Base-by-base conservation (phyloP, 2,797 vertebrate species). In the Urophycis tenuis region DNA sequence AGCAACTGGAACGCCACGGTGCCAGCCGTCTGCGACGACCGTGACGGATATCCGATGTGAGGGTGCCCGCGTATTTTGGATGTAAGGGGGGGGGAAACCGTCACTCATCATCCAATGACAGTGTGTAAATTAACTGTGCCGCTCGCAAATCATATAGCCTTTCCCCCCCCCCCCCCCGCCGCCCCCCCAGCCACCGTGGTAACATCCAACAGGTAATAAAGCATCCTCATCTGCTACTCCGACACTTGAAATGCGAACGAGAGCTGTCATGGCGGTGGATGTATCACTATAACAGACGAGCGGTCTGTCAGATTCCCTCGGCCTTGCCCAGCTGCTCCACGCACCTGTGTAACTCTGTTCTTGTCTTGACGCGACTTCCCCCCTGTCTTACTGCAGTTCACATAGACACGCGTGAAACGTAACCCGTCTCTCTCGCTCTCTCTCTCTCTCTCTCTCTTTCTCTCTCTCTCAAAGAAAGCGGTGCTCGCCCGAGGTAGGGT, bases 81-180 rank as follows among this genome's bases (percentile, higher is more conserved):
- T 75, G 76, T 7, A 60, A 74, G 81, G 79, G 19, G 14, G 12
- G 81, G 79, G 19, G 14, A 17, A 88, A 86, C 83, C 83, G 81
- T 83, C 86, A 83, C 85, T 89, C 86, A 88, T 85, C 76, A 64
- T n/a, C 85, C 89, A 90, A 88, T 90, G 86, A 90, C 86, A 88
- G 74, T 75, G 77, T 74, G 78, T 82, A 85, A 90, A 90, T 87
- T 85, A 89, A 87, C 86, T 82, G 80, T 88, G 78, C 78, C 29
- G 80, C 33, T 6, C n/a, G 76, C 79, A 86, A 89, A 88, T 90
- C 86, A 84, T 90, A 87, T 79, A 79, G 80, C 73, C 79, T 29
- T 22, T 35, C n/a, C 53, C 29, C 49, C n/a, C n/a, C n/a, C n/a
- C n/a, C n/a, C n/a, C n/a, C n/a, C n/a, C n/a, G n/a, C n/a, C n/a